Base-by-base conservation (phyloP, 1,140 invertebrate species). In the Pinna nobilis region DNA sequence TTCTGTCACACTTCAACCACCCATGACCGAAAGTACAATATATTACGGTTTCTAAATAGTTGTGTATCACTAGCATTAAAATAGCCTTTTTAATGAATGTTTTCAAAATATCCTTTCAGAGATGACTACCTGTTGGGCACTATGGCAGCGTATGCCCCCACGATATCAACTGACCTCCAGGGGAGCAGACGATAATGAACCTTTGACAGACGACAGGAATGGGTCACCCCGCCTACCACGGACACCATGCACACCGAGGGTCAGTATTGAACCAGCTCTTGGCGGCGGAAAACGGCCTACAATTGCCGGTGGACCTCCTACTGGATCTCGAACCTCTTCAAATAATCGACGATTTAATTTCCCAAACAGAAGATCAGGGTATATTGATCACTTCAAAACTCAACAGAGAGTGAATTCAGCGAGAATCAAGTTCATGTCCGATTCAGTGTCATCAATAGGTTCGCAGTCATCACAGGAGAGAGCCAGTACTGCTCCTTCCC, bases 71-170 rank as follows among this genome's bases (percentile, higher is more conserved):
- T n/a, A n/a, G n/a, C n/a, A n/a, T n/a, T n/a, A n/a, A n/a, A n/a
- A n/a, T n/a, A n/a, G n/a, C n/a, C n/a, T n/a, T n/a, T n/a, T n/a
- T n/a, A n/a, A n/a, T n/a, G n/a, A n/a, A n/a, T n/a, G n/a, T n/a
- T n/a, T n/a, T n/a, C n/a, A n/a, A n/a, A n/a, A n/a, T 44, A 20
- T 55, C 15, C 28, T 73, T 73, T 18, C 32, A 78, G 79, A 66
- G 18, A 81, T 81, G 79, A 65, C 79, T 0, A 74, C 76, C 11
- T 77, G 75, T n/a, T 83, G 82, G 82, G 74, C 77, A 13, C 63
- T 83, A 44, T 83, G 82, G 82, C 79, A 83, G 50, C 71, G 76
- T 6, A 74, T 83, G 64, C 82, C 82, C 18, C 76, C 79, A 1
- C 68, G 82, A 30, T 83, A 83, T 69, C 82, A 83, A 53, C 67